Evolutionary conservation across 2,113 vertebrate species (phyloP).

Genomic region (Motacilla alba): DNA sequence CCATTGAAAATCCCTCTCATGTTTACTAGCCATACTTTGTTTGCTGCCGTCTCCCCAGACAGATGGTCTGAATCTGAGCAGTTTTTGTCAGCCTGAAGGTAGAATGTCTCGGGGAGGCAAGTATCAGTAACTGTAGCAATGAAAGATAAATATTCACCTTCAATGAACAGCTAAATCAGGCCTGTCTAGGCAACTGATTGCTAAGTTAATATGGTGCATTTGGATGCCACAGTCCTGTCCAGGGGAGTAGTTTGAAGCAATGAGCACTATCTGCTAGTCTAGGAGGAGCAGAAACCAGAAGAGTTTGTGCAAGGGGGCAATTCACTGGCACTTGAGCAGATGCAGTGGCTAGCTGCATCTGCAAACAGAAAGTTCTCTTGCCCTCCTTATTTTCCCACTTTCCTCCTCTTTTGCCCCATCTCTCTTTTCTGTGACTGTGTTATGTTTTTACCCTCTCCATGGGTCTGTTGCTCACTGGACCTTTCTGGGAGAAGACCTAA

Average conservation of each 20-base stretch:
- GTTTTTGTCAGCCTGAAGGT: neutral
- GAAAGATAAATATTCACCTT: neutral
- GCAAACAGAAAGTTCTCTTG: neutral
- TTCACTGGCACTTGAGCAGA: neutral
- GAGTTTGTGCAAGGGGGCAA: neutral
- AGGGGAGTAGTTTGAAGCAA: neutral
- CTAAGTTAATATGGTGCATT: neutral
- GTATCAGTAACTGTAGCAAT: neutral
- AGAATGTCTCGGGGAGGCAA: neutral
- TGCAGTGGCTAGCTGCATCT: neutral
- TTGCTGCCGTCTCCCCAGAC: neutral
- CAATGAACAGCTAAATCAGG: neutral
- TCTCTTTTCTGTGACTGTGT: neutral
- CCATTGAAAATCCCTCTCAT: neutral
- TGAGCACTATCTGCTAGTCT: neutral
- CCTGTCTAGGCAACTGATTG: neutral
- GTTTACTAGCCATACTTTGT: neutral
- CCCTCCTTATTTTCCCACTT: neutral
- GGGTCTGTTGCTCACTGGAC: neutral
- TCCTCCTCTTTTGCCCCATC: neutral
- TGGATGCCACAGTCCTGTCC: neutral
- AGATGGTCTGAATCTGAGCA: neutral
- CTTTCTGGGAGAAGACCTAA: neutral
- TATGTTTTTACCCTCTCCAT: neutral
- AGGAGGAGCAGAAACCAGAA: neutral